phyloP scores from a whole-genome alignment of 2,113 vertebrate species.

The Brachyhypopomus gauderio region DNA sequence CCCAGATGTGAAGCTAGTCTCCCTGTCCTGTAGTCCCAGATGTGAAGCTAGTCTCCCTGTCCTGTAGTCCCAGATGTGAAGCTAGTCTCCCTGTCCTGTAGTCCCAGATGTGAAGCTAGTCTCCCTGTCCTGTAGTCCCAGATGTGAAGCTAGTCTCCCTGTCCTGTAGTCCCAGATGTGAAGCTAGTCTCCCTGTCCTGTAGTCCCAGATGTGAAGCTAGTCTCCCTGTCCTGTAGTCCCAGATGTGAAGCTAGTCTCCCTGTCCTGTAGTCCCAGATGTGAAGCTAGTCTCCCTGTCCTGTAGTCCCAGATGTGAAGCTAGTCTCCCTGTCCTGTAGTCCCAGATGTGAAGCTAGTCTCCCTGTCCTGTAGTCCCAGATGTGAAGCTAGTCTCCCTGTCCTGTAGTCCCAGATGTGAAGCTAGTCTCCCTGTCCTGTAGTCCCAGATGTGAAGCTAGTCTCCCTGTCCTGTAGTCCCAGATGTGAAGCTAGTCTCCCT shows the following conservation, averaged over 20 bases:
- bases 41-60: background rate
- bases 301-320: background rate
- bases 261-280: background rate
- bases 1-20: background rate
- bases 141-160: background rate
- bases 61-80: background rate
- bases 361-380: background rate
- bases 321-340: background rate
- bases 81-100: background rate
- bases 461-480: background rate
- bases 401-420: background rate
- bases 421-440: background rate
- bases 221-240: background rate
- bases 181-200: background rate
- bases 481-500: background rate
- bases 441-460: background rate
- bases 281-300: background rate
- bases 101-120: background rate
- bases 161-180: background rate
- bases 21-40: background rate
- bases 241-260: background rate
- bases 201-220: background rate
- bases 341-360: background rate
- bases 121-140: background rate
- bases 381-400: background rate